Conservation (phyloP, 2,797 vertebrate species). For the Channallabes apus region DNA sequence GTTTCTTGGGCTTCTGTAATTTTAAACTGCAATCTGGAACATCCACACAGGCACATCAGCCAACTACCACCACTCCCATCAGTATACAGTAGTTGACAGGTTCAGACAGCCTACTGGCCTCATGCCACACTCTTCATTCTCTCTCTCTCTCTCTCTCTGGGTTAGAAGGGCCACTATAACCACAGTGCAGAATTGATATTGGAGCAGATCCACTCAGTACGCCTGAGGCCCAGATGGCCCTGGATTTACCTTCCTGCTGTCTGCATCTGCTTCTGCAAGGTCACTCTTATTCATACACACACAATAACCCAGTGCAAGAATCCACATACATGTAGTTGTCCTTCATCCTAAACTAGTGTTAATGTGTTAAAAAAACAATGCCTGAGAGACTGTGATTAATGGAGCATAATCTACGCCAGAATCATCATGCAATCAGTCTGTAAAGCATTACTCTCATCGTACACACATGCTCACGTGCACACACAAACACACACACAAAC, state of each 20-base stretch:
- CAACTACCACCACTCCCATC: constrained; percentile 74
- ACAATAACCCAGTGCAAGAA: constrained; percentile 31
- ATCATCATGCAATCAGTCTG: constrained; percentile 60
- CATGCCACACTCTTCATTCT: constrained; percentile 58
- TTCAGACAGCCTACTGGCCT: constrained; percentile 72
- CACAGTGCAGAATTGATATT: constrained; percentile 42
- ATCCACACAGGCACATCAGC: constrained; percentile 71
- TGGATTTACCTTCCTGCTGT: constrained; percentile 37
- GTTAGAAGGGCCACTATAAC: constrained; percentile 39
- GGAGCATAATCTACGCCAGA: constrained; percentile 55
- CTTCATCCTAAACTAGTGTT: constrained; percentile 59
- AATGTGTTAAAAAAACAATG: constrained; percentile 64
- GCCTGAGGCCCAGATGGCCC: constrained; percentile 57
- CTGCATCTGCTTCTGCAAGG: constrained; percentile 43
- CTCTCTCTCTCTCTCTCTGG: constrained; percentile 55
- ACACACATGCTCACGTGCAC: constrained; percentile 56
- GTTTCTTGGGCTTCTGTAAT: constrained; percentile 44
- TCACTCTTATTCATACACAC: constrained; percentile 13
- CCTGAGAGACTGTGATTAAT: constrained; percentile 53
- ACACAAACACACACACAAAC: constrained; percentile 58
- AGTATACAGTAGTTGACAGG: constrained; percentile 75
- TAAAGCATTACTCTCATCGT: constrained; percentile 62
- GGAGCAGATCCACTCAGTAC: constrained; percentile 58
- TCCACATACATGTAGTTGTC: constrained; percentile 24
- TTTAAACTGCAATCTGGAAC: constrained; percentile 68